Evolutionary conservation across 2,888 invertebrate genomes (phyloP), one percentile per base, ranked within the genome.

Genomic region (Coleophora flavipennella): DNA sequence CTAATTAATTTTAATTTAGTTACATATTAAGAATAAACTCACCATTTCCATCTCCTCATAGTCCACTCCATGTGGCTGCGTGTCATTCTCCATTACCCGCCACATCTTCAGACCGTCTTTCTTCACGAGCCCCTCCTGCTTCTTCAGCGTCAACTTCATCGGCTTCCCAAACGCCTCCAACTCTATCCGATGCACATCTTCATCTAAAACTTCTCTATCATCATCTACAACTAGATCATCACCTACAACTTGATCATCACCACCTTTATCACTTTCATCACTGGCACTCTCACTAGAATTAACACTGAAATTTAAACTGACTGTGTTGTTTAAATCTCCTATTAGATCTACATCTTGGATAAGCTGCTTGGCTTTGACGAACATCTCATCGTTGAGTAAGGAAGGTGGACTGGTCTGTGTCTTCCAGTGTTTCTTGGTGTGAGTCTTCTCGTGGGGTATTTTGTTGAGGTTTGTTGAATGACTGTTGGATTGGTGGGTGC

Each of bases 141-240:
- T 91, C 63, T 88, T 90, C 59, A 96, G 72, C 53, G 88, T 90
- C 59, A 96, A 80, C 65, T 92, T 90, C 59, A 93, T 72, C 55
- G 89, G 88, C 67, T 87, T 87, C 41, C 95, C 95, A 59, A 96
- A 95, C 39, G 93, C 95, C 62, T 90, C 90, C 58, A 96, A 79
- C 53, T 91, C 89, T 38, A 95, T 88, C 67, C 85, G 87, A 48
- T 87, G 87, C 51, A 89, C 89, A 57, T 87, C 87, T 40, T 80
- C 74, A 36, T 81, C 78, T 47, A 80, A 70, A 32, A 66, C 73
- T 28, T 72, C 72, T 78, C 77, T 34, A 46, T 53, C 33, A 35
- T 36, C 37, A 33, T 27, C 27, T n/a, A 25, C 13, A 25, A 31
- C 36, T 58, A 78, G 69, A 68, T 67, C 69, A 40, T 46, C 53